Base-by-base conservation (phyloP, 2,888 invertebrate genomes). In the Papilio elwesi region DNA sequence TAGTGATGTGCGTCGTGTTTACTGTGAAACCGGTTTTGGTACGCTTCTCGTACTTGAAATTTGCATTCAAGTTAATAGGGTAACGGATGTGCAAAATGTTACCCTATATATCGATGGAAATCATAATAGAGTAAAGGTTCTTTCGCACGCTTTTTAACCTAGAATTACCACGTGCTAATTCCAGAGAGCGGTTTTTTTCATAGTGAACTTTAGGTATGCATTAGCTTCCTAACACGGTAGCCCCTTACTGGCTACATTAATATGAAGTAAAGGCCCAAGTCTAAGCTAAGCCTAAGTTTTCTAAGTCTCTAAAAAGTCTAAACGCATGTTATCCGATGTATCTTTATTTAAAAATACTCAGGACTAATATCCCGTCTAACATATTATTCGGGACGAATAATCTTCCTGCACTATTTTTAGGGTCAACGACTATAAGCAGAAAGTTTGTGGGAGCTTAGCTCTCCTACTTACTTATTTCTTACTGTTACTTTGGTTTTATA, bases 1-100 rank as follows among this genome's bases (percentile, higher is more conserved):
- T 73, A 65, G 73, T 65, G 73, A 73, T 73, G 73, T 16, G 57
- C 57, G 6, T 16, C 13, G 63, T 49, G 16, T 69, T 64, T 48
- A 68, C 68, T n/a, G 64, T 65, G 52, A 43, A 67, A 65, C 71
- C 65, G 67, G 65, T 71, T 64, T 49, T 53, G 53, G 63, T 68
- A 72, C 71, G 57, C n/a, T 13, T 13, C 47, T 15, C 8, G 47
- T 26, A 55, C 15, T 70, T 51, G 65, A 57, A 38, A 65, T 38
- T 48, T 71, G 48, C 65, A 66, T 57, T 43, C 48, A 59, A 26
- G 36, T 59, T 59, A 59, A 36, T 36, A 36, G 36, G 53, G 36
- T 57, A 57, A 59, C 59, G 59, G 59, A 38, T 59, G 38, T 59
- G 59, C 59, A 59, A 59, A 59, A 38, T 59, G 13, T 13, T 57